Percentiles rank a stretch among this genome's conserved stretches.
Evolutionary conservation across 2,888 invertebrate species (phyloP).

Genomic region (Agrochola lychnidis): DNA sequence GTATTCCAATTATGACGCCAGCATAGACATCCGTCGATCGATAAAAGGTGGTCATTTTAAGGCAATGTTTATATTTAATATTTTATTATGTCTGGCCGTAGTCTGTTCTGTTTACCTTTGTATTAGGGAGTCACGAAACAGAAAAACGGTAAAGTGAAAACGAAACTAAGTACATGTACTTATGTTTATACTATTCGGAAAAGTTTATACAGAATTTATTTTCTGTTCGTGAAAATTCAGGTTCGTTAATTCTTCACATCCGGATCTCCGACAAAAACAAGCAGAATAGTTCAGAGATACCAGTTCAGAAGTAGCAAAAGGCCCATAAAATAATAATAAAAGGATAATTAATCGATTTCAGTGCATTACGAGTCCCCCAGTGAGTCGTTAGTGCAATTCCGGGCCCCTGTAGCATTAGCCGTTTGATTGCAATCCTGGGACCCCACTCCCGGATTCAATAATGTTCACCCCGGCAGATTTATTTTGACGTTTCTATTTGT

Average conservation of each 20-base stretch:
- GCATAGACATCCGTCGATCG: slow-evolving; percentile 72
- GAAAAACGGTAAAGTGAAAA: neutral
- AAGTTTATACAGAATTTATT: neutral
- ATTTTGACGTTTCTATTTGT: slow-evolving; percentile 87
- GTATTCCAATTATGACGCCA: slow-evolving; percentile 90
- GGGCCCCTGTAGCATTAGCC: slow-evolving; percentile 79
- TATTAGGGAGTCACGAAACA: neutral
- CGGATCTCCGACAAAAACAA: neutral
- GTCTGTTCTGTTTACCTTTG: neutral
- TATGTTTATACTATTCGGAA: too few relatives aligned
- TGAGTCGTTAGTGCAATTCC: slow-evolving; percentile 79
- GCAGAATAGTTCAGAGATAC: slow-evolving; percentile 9
- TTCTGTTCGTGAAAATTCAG: neutral
- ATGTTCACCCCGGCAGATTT: slow-evolving; percentile 82
- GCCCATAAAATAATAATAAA: slow-evolving; percentile 89
- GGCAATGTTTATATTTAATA: slow-evolving; percentile 47
- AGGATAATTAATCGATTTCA: slow-evolving; percentile 89
- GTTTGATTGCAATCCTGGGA: slow-evolving; percentile 80
- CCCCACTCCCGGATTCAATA: slow-evolving; percentile 82
- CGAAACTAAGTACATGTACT: neutral
- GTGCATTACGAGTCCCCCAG: slow-evolving; percentile 85
- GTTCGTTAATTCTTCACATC: neutral
- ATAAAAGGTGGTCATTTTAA: slow-evolving; percentile 66
- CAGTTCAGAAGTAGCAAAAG: slow-evolving; percentile 47
- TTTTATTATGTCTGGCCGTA: neutral